Percentiles rank a stretch among this genome's conserved stretches.
These are phyloP conservation scores for Diorhabda carinulata DNA, from an alignment of 1,140 invertebrate genomes.

Conservation along the genomic window DNA sequence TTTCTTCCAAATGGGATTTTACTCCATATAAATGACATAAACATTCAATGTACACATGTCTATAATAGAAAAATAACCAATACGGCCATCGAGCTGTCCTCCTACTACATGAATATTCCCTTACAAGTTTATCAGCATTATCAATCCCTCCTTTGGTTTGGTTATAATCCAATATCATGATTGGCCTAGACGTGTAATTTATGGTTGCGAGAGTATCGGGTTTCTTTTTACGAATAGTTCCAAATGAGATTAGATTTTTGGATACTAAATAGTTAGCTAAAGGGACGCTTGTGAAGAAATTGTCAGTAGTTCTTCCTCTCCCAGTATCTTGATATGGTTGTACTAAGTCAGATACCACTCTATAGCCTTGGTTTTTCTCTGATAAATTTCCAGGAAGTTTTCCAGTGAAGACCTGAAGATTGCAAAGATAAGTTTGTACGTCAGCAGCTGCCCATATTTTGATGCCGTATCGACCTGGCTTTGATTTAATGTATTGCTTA, in stretches of 20 bases:
- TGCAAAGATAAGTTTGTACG: slow-evolving; percentile 24
- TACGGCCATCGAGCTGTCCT: slow-evolving; percentile 26
- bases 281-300: slow-evolving; percentile 25
- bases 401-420: slow-evolving; percentile 30
- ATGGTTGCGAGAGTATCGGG: no score
- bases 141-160: slow-evolving; percentile 29
- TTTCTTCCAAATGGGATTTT: slow-evolving; percentile 26
- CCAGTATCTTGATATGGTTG: slow-evolving; percentile 8
- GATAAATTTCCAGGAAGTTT: slow-evolving; percentile 2
- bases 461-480: slow-evolving; percentile 23
- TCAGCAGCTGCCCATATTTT: slow-evolving; percentile 26
- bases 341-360: no score
- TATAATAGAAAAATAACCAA: slow-evolving; percentile 24
- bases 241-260: slow-evolving; percentile 29
- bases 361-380: no score
- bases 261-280: slow-evolving; percentile 28
- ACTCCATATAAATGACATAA: slow-evolving; percentile 20
- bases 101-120: slow-evolving; percentile 18
- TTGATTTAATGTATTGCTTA: slow-evolving; percentile 22
- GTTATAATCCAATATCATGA: background rate
- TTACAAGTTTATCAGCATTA: slow-evolving; percentile 12
- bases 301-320: slow-evolving; percentile 23
- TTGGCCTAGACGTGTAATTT: no score
- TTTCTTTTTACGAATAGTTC: slow-evolving; percentile 37
- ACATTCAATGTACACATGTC: slow-evolving; percentile 25